These are phyloP conservation scores for pig (Sus scrofa) DNA, from an alignment of 2,113 vertebrate species.

Conservation along the genomic window T2T-Sscrofa CM000818.6:74278501-74279000, in stretches of 20 bases:
- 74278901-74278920: conserved; percentile 29
- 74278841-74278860: not conserved
- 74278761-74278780: conserved; percentile 46
- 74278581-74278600: conserved; percentile 12
- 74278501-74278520: not conserved
- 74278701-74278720: conserved; percentile 16
- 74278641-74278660: conserved; percentile 49
- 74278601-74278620: conserved; percentile 43
- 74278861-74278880: not conserved
- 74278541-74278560: not conserved
- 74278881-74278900: conserved; percentile 33
- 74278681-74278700: conserved; percentile 33
- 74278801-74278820: not conserved
- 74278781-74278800: conserved; percentile 9
- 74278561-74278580: not conserved
- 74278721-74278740: conserved; percentile 3
- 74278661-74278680: conserved; percentile 33
- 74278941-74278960: not conserved
- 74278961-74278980: not conserved
- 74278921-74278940: not conserved
- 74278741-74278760: conserved; percentile 7
- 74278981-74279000: not conserved
- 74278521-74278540: not conserved
- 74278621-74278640: conserved; percentile 10
- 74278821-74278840: not conserved